A percentile compares a stretch with the other conserved stretches of the same genome.
These are phyloP conservation scores for Apoderus coryli DNA, from an alignment of 2,888 invertebrate genomes.

Conservation along the genomic window DNA sequence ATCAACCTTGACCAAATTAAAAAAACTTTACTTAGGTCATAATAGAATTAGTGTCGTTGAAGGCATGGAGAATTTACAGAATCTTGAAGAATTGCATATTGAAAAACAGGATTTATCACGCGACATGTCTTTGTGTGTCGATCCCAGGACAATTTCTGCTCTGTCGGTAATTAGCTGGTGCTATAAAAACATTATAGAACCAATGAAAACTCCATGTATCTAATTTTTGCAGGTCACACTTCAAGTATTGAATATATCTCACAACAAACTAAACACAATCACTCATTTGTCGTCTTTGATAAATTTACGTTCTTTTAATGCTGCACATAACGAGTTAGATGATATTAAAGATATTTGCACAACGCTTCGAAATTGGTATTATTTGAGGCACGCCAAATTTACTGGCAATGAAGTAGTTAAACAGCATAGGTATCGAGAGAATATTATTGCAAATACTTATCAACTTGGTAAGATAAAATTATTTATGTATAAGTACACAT, in stretches of 20 bases:
- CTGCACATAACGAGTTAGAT: conserved; percentile 41
- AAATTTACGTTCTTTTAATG: conserved; percentile 39
- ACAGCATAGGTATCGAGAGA: conserved; percentile 50
- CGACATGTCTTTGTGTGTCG: conserved; percentile 48
- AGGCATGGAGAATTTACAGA: conserved; percentile 44
- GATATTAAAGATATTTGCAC: conserved; percentile 40
- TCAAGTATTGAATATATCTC: conserved; percentile 45
- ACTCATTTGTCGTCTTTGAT: conserved; percentile 37
- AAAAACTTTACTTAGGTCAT: conserved; percentile 61
- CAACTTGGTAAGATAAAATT: conserved; percentile 40
- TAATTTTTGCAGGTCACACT: conserved; percentile 40
- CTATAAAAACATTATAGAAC: too few relatives aligned
- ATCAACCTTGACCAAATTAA: conserved; percentile 46
- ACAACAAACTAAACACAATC: conserved; percentile 44
- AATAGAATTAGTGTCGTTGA: conserved; percentile 56
- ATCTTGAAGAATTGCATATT: conserved; percentile 50
- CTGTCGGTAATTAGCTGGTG: conserved; percentile 46
- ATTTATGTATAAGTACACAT: too few relatives aligned
- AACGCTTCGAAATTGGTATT: conserved; percentile 38
- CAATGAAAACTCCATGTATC: conserved; percentile 4
- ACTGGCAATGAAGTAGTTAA: conserved; percentile 48
- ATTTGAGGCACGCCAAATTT: conserved; percentile 41
- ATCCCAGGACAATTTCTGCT: conserved; percentile 43
- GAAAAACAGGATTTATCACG: conserved; percentile 46
- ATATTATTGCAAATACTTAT: conserved; percentile 45